Base-by-base conservation (phyloP, 2,113 vertebrate species). In the Crocuta crocuta region DNA sequence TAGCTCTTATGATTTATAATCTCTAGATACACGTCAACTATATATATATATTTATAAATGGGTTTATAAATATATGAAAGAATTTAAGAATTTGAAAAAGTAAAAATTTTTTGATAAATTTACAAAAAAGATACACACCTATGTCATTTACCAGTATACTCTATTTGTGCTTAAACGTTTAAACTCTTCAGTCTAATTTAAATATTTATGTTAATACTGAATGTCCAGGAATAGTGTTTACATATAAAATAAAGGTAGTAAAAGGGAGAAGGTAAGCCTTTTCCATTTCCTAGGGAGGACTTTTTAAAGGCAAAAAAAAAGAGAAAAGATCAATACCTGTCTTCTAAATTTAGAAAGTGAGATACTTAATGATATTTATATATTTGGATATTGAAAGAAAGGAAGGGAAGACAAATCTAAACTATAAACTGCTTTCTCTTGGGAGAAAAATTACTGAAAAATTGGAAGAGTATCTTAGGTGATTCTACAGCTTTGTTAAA, bases 301-400 rank as follows among this genome's bases (percentile, higher is more conserved):
- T 35, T 65, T 85, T 63, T 5, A 0, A 35, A 93, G 58, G 16
- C 55, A 76, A 35, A 84, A 23, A 74, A 63, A 76, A 83, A 61
- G 23, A 55, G 23, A 10, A 35, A 83, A 74, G 81, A 93, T 61
- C 53, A 81, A 50, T 53, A 65, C 11, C 33, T 24, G 16, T 65
- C 55, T 85, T 50, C 24, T 76, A 93, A 74, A 93, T 53, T 85
- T 85, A 93, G 43, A 65, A 85, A 93, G 76, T 15, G 55, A 33
- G 70, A 50, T 58, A n/a, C 31, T 53, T 23, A 28, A 33, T 65
- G 70, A 76, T 65, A 83, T 73, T 82, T 92, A 39, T 21, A 19
- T 63, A 83, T 26, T 9, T 63, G 55, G 84, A 92, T 68, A 79
- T 48, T 87, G 17, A 66, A 65, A 68, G 28, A 84, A 33, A 10